Evolutionary conservation across 2,888 invertebrate genomes (phyloP), one percentile per base, ranked within the genome.

Genomic region (Tyria jacobaeae): DNA sequence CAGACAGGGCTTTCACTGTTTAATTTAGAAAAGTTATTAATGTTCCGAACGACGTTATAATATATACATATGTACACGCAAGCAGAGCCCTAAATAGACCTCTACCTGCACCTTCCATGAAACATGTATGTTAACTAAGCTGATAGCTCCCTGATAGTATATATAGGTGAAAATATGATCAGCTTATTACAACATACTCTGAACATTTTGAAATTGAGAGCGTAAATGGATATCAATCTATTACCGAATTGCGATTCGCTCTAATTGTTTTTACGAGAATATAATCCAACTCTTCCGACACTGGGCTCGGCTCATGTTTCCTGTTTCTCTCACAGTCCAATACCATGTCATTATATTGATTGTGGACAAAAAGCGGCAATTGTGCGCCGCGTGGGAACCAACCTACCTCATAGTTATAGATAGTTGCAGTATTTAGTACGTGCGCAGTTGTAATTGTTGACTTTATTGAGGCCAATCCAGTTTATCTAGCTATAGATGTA

Each of bases 271-370:
- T 75, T 71, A 76, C 79, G 79, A 83, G 86, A 85, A 60, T 95
- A 94, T 86, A 96, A 96, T 95, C 94, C 94, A 64, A 93, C 95
- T 79, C 96, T 97, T 88, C 96, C 96, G 88, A 96, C 96, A 89
- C 95, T 95, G 86, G 96, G 96, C 80, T 94, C 94, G 77, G 96
- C 96, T 70, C 89, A 75, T 95, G 64, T 96, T 97, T 88, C 96
- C 96, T 79, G 96, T 95, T 59, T 95, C 96, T 70, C 96, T 96
- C 87, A 89, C 96, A 77, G 95, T 94, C 96, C 68, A 96, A 96
- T 91, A 91, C 93, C 59, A 90, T 92, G 84, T 89, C 78, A 85
- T 84, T 87, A 82, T 83, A 85, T 85, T 76, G 84, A 82, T 78
- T 67, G 86, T 80, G 78, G 81, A 90, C 86, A 92, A 91, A 91